Evolutionary conservation across 2,797 vertebrate genomes (phyloP).

Genomic region (Molothrus ater): DNA sequence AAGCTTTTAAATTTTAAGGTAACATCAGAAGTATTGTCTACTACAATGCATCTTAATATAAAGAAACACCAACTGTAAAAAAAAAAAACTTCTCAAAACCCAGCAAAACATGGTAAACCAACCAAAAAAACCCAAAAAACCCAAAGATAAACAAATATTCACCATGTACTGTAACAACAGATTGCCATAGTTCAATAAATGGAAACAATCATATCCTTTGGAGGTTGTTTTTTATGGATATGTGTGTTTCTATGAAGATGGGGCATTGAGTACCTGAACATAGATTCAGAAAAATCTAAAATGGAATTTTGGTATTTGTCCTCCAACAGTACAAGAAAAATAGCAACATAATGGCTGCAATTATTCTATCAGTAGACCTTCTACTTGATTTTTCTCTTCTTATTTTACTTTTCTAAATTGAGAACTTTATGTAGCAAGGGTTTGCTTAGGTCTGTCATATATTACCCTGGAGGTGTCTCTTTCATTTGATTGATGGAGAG

Average conservation of each 20-base stretch:
- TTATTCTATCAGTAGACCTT: neutral
- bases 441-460: neutral
- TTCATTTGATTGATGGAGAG: neutral
- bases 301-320: neutral
- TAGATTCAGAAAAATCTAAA: neutral
- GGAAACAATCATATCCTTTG: fast-evolving
- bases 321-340: neutral
- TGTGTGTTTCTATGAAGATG: neutral
- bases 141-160: neutral
- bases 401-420: neutral
- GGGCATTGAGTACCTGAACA: neutral
- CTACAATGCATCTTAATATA: neutral
- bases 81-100: fast-evolving
- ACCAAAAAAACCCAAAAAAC: neutral
- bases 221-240: neutral
- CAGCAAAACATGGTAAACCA: neutral
- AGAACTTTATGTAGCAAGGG: neutral
- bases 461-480: neutral
- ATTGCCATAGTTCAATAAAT: neutral
- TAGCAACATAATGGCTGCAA: neutral
- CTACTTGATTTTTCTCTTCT: neutral
- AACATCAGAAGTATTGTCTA: neutral
- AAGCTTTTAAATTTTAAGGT: neutral
- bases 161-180: neutral
- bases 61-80: neutral